Base-by-base conservation (phyloP, 2,797 vertebrate genomes). In the Myotis pilosus region DNA sequence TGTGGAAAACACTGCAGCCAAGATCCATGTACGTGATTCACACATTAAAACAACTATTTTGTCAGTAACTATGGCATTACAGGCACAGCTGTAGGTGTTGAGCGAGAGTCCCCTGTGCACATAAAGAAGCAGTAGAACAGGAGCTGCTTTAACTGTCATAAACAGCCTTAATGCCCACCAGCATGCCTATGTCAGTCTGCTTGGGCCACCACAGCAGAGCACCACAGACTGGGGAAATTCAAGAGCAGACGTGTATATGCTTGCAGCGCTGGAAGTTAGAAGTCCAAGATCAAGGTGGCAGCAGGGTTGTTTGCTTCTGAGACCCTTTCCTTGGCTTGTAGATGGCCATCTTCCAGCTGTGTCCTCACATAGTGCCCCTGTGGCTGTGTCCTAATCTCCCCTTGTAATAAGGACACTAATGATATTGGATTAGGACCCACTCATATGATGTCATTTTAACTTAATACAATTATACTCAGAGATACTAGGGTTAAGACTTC, bases 251-350 rank as follows among this genome's bases (percentile, higher is more conserved):
- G 8, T 36, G 5, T 62, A 11, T 51, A 51, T 60, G 6, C 87
- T 71, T 25, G 2, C 33, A 20, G 22, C 20, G 9, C 8, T 53
- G 30, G 36, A 53, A 33, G 13, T 44, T 51, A 19, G n/a, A 33
- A 30, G n/a, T 19, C 38, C 3, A 11, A 41, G 55, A 85, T 17
- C 4, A 16, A 41, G 33, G 1, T 51, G 2, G 20, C 3, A 0
- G 28, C 33, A 71, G 87, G 11, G 16, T 8, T 28, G 22, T 23
- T 85, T 76, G 62, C 80, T 75, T 17, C 22, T n/a, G 11, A 60
- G n/a, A 38, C 33, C 38, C 28, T 78, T 68, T 57, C 25, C 76
- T 51, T 2, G 55, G n/a, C 47, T 25, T 4, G 5, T 20, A 44
- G 28, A 13, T 12, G 16, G n/a, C 6, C 6, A 6, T n/a, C 51